Conservation (phyloP, 2,888 invertebrate genomes). For the Tholera decimalis region DNA sequence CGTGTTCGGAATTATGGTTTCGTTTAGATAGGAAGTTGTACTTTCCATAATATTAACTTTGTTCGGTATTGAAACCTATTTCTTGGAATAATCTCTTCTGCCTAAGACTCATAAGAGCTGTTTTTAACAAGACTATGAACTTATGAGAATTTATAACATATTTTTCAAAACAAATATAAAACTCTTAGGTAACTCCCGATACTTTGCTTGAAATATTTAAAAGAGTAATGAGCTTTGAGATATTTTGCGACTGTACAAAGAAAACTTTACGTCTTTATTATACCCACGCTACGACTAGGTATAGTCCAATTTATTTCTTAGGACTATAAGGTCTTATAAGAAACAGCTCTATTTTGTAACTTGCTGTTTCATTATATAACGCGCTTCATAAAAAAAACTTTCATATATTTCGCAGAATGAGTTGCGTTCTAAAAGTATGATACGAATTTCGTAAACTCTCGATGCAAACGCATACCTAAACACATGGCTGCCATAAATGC, state of each 20-base stretch:
- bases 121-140: slow-evolving; percentile 47
- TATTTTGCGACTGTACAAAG: slow-evolving; percentile 19
- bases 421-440: no score
- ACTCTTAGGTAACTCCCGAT: slow-evolving; percentile 35
- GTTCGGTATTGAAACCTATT: slow-evolving; percentile 7
- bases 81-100: slow-evolving; percentile 33
- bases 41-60: slow-evolving; percentile 38
- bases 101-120: slow-evolving; percentile 36
- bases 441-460: no score
- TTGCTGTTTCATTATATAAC: not conserved
- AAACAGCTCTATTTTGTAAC: slow-evolving; percentile 12
- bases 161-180: slow-evolving; percentile 46
- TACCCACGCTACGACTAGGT: slow-evolving; percentile 20
- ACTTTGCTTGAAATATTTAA: slow-evolving; percentile 35
- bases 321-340: slow-evolving; percentile 5
- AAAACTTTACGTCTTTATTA: slow-evolving; percentile 35
- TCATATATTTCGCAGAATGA: no score
- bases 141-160: slow-evolving; percentile 44
- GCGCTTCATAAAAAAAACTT: no score
- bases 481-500: no score
- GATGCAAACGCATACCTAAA: no score
- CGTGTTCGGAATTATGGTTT: slow-evolving; percentile 23
- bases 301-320: slow-evolving; percentile 44
- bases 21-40: slow-evolving; percentile 36
- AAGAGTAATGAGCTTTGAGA: slow-evolving; percentile 49